Evolutionary conservation across 2,888 invertebrate genomes (phyloP), one percentile per base, ranked within the genome.

Genomic region (Schizaphis graminum): DNA sequence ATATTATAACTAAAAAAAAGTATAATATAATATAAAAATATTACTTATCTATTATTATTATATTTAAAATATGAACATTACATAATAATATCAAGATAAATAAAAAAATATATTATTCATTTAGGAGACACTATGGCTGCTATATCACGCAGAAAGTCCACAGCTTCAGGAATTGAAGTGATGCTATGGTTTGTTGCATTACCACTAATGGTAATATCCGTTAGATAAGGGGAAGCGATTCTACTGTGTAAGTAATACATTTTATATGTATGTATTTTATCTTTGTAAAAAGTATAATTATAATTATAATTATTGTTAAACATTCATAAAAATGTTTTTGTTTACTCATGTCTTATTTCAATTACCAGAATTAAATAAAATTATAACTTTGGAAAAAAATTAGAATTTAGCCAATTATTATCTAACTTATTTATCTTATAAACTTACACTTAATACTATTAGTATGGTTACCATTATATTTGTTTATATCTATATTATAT

Each of bases 91-190:
- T 16, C 21, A 35, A 67, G 7, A 67, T 16, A 67, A n/a, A 67
- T 5, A 67, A 7, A 67, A 11, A n/a, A 16, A 67, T 16, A 67
- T 21, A 35, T 16, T 67, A 5, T 95, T 95, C 95, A 96, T 96
- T 89, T 97, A 98, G 98, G 98, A 96, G 98, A 98, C 97, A 98
- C 98, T 96, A 98, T 98, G 97, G 98, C 98, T 95, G 98, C 98
- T 95, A 98, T 98, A 95, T 97, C 98, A 95, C 97, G 98, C 96
- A 97, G 98, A 96, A 98, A 98, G 96, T 97, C 97, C 91, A 95
- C 95, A 84, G 95, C 95, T 89, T 95, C 95, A 57, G 95, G 95
- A 3, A 95, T 95, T n/a, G 95, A 95, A 95, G 95, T 95, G n/a
- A 95, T 95, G 95, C 95, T 95, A 49, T 95, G 95, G 95, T 95